Conservation (phyloP, 2,888 invertebrate genomes). For the Calliphora vomitoria region DNA sequence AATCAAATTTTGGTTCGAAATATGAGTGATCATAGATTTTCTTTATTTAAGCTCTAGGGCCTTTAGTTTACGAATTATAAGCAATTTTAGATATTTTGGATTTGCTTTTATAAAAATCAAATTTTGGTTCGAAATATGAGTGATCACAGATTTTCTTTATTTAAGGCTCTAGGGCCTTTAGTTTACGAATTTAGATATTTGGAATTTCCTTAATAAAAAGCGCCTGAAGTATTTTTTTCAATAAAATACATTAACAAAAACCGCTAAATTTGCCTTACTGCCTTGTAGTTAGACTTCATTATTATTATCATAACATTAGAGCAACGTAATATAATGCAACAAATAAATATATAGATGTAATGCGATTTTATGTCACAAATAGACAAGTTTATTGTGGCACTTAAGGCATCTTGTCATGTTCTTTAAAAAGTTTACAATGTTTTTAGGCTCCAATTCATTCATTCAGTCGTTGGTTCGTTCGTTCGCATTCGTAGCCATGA, state of each 20-base stretch:
- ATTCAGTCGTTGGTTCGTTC: neutral
- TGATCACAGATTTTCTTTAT: too few relatives aligned
- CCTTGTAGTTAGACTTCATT: conserved; percentile 17
- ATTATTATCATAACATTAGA: neutral
- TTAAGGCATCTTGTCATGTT: conserved; percentile 57
- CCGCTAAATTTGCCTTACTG: conserved; percentile 1
- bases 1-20: too few relatives aligned
- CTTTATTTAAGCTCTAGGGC: too few relatives aligned
- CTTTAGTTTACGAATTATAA: too few relatives aligned
- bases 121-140: too few relatives aligned
- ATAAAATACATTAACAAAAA: neutral
- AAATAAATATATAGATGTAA: conserved; percentile 13
- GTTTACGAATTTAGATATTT: too few relatives aligned
- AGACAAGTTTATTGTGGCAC: conserved; percentile 56
- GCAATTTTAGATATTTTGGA: too few relatives aligned
- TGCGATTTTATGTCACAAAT: conserved; percentile 40
- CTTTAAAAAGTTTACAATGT: conserved; percentile 37
- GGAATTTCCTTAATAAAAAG: too few relatives aligned
- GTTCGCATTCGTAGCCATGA: conserved; percentile 21
- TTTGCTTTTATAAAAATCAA: too few relatives aligned
- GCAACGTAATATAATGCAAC: conserved; percentile 11
- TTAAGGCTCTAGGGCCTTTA: too few relatives aligned
- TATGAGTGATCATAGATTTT: too few relatives aligned
- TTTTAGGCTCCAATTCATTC: conserved; percentile 15
- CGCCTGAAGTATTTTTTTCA: too few relatives aligned